A percentile compares a stretch with the other conserved stretches of the same genome.
Evolutionary conservation across 2,797 vertebrate species (phyloP).

Genomic region (Xenentodon cancila): DNA sequence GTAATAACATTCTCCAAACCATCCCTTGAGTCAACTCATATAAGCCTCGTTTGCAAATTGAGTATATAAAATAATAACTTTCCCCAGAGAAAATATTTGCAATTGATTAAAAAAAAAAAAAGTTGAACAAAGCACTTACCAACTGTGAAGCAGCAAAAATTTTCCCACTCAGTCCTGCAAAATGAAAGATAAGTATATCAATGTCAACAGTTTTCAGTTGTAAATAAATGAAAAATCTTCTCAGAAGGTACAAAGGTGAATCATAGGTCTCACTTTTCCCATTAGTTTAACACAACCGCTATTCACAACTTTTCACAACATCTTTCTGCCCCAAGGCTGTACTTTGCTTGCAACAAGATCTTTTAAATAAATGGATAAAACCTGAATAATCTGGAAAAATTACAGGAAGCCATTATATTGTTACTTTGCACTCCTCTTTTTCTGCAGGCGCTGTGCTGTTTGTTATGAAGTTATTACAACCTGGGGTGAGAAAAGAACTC

Average conservation of each 20-base stretch:
- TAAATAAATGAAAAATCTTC: slow-evolving; percentile 47
- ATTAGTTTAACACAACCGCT: slow-evolving; percentile 59
- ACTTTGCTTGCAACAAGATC: slow-evolving; percentile 57
- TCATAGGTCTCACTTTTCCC: slow-evolving; percentile 46
- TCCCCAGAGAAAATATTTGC: slow-evolving; percentile 20
- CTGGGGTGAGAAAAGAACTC: slow-evolving; percentile 54
- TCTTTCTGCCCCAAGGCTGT: slow-evolving; percentile 59
- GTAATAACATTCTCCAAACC: slow-evolving; percentile 43
- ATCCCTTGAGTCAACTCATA: slow-evolving; percentile 33
- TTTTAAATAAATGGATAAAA: slow-evolving; percentile 56
- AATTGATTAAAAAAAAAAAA: slow-evolving; percentile 21
- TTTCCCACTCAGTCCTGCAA: slow-evolving; percentile 76
- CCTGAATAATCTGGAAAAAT: slow-evolving; percentile 66
- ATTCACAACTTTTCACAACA: slow-evolving; percentile 63
- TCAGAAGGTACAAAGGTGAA: slow-evolving; percentile 48
- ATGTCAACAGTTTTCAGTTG: slow-evolving; percentile 48
- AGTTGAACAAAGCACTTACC: slow-evolving; percentile 74
- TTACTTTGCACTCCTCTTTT: slow-evolving; percentile 57
- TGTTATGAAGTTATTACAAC: slow-evolving; percentile 70
- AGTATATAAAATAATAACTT: slow-evolving; percentile 35
- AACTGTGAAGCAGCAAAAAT: slow-evolving; percentile 49
- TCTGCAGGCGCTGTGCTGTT: slow-evolving; percentile 56
- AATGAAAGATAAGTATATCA: slow-evolving; percentile 66
- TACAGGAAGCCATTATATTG: slow-evolving; percentile 57
- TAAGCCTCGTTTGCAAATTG: slow-evolving; percentile 27